Evolutionary conservation across 2,797 vertebrate species (phyloP).

Genomic region (Oryzias sinensis): DNA sequence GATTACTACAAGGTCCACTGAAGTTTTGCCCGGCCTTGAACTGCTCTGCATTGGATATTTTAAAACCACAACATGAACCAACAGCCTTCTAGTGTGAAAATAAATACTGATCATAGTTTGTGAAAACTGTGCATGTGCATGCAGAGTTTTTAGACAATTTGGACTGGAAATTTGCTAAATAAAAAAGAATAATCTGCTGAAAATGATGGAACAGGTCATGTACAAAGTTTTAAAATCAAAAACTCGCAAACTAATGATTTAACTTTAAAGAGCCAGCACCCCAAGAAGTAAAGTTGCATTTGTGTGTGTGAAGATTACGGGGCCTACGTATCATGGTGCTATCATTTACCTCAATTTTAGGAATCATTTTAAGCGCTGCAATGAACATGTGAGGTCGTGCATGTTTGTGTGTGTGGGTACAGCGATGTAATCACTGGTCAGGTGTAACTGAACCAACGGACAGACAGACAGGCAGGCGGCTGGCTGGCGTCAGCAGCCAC

Average conservation of each 20-base stretch:
- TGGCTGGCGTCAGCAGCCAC: conserved; percentile 80
- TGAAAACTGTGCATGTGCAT: not conserved
- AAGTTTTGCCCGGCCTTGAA: conserved; percentile 46
- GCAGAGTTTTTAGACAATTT: not conserved
- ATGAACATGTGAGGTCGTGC: conserved; percentile 18
- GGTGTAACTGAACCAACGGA: conserved; percentile 74
- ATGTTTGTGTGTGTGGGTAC: conserved; percentile 43
- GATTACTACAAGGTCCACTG: conserved; percentile 51
- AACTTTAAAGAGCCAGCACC: no score
- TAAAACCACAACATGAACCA: conserved; percentile 22
- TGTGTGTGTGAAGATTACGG: not conserved
- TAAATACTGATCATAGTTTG: not conserved
- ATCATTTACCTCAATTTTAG: conserved; percentile 11
- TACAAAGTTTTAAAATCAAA: no score
- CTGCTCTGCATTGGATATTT: conserved; percentile 28
- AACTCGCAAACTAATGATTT: no score
- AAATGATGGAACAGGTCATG: no score
- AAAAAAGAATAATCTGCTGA: no score
- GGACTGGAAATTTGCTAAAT: not conserved
- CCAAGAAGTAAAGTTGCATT: not conserved
- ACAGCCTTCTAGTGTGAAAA: not conserved
- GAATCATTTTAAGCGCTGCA: not conserved
- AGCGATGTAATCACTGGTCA: conserved; percentile 64
- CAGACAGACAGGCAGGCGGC: conserved; percentile 66
- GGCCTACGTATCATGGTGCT: not conserved